These are phyloP conservation scores for Actinemys pallida DNA, from an alignment of 2,113 vertebrate genomes.

Conservation along the genomic window DNA sequence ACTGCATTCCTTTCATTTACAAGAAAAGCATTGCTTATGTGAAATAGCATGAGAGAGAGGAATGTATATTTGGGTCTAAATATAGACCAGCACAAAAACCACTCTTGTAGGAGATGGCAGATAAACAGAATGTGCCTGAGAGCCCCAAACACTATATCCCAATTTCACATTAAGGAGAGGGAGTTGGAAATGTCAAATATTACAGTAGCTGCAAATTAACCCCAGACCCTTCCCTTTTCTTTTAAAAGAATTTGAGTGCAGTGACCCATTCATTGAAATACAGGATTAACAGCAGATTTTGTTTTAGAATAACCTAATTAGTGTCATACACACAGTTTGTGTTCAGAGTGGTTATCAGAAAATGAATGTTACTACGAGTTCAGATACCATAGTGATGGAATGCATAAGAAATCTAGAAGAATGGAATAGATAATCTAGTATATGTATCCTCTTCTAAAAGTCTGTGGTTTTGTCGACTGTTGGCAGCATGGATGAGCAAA, in stretches of 20 bases:
- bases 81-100: neutral
- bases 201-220: neutral
- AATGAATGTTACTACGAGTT: neutral
- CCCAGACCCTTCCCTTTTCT: neutral
- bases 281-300: neutral
- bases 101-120: neutral
- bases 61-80: neutral
- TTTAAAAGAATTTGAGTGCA: neutral
- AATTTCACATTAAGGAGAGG: neutral
- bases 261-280: neutral
- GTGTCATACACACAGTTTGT: neutral
- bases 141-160: neutral
- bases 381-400: neutral
- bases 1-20: neutral
- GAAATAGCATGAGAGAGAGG: neutral
- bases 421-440: neutral
- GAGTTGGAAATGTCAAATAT: rapidly evolving
- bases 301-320: neutral
- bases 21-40: neutral
- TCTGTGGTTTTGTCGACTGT: neutral
- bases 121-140: neutral
- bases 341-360: neutral
- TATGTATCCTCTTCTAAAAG: neutral
- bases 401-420: neutral
- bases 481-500: neutral